A percentile compares a stretch with the other conserved stretches of the same genome.
phyloP scores from a whole-genome alignment of 2,888 invertebrate species.

The Hirtodrosophila duncani region DNA sequence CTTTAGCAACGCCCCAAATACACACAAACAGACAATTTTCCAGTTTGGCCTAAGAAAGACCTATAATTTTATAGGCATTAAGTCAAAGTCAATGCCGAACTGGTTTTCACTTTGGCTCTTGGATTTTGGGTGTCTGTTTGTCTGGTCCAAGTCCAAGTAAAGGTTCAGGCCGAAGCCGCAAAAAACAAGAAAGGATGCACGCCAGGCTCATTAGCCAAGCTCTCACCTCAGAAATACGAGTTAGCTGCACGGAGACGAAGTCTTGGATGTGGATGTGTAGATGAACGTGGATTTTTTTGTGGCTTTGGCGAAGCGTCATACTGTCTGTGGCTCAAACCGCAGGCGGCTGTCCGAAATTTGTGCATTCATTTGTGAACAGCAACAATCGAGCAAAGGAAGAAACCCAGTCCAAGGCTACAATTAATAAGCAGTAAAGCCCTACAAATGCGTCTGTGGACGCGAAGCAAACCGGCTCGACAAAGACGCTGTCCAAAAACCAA shows the following conservation, averaged over 20 bases:
- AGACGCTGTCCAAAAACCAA: slow-evolving; percentile 21
- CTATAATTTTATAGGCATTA: slow-evolving; percentile 69
- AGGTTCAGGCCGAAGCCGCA: too few species aligned
- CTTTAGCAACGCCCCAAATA: slow-evolving; percentile 59
- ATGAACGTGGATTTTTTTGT: too few species aligned
- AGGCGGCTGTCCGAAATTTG: slow-evolving; percentile 58
- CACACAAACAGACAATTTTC: slow-evolving; percentile 52
- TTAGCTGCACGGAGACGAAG: slow-evolving; percentile 39
- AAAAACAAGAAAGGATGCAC: slow-evolving; percentile 58
- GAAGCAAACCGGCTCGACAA: slow-evolving; percentile 29
- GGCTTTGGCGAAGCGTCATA: slow-evolving; percentile 60
- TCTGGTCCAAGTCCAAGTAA: too few species aligned
- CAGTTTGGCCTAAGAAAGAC: slow-evolving; percentile 46
- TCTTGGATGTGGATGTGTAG: too few species aligned
- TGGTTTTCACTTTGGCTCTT: slow-evolving; percentile 32
- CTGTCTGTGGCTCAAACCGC: slow-evolving; percentile 66
- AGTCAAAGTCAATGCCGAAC: slow-evolving; percentile 51
- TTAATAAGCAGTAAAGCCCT: slow-evolving; percentile 61
- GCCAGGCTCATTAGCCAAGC: slow-evolving; percentile 51
- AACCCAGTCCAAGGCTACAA: slow-evolving; percentile 68
- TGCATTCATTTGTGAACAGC: slow-evolving; percentile 71
- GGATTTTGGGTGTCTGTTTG: slow-evolving; percentile 35
- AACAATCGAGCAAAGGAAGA: slow-evolving; percentile 36
- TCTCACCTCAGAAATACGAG: slow-evolving; percentile 53
- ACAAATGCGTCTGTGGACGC: slow-evolving; percentile 54